phyloP scores from a whole-genome alignment of 2,113 vertebrate genomes.

The Lates calcarifer region DNA sequence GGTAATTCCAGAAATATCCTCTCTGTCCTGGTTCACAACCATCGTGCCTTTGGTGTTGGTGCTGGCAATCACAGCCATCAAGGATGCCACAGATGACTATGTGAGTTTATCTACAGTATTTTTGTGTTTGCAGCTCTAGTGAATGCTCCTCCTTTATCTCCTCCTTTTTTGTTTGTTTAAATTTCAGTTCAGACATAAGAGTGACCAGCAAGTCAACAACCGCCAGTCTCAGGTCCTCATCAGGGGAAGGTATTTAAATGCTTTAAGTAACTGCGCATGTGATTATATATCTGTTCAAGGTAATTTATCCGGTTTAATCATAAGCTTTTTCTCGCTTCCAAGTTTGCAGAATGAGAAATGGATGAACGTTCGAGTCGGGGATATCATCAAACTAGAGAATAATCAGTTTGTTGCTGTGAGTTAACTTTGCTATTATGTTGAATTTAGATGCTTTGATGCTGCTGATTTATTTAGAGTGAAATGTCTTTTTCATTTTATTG shows the following conservation, averaged over 20 bases:
- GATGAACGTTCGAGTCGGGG: slow-evolving; percentile 95
- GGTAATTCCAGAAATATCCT: slow-evolving; percentile 95
- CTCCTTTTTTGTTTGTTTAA: not conserved
- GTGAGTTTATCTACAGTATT: slow-evolving; percentile 83
- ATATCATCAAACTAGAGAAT: slow-evolving; percentile 95
- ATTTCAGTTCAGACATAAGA: slow-evolving; percentile 92
- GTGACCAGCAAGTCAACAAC: slow-evolving; percentile 94
- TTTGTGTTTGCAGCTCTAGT: not conserved
- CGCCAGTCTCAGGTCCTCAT: slow-evolving; percentile 94
- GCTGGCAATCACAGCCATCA: slow-evolving; percentile 93
- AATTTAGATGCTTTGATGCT: not conserved
- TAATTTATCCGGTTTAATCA: not conserved
- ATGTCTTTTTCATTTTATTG: not conserved
- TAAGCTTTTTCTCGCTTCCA: not conserved
- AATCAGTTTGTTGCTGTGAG: slow-evolving; percentile 95
- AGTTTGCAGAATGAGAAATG: slow-evolving; percentile 93
- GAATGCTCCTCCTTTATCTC: not conserved
- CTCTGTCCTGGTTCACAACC: slow-evolving; percentile 96
- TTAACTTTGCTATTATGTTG: slow-evolving; percentile 3
- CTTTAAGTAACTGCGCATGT: not conserved
- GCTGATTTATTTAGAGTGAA: not conserved
- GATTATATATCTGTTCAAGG: not conserved
- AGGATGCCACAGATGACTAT: slow-evolving; percentile 94
- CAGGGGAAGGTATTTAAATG: slow-evolving; percentile 81
- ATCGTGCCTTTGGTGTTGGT: slow-evolving; percentile 97